Conservation (phyloP, 2,113 vertebrate species). For the Atrichornis clamosus region DNA sequence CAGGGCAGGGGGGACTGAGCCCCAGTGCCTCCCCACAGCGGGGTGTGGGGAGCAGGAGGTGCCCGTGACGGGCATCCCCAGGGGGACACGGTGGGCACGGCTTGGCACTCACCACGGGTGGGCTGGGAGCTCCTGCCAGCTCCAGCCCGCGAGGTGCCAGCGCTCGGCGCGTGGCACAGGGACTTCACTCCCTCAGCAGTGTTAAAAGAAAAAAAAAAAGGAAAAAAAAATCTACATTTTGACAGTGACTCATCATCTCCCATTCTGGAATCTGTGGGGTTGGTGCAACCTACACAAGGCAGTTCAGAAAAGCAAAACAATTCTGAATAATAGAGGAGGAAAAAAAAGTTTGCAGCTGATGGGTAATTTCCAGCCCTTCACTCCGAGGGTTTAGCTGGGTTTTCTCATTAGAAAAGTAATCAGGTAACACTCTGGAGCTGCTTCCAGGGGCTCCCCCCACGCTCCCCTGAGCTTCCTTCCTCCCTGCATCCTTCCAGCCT, state of each 20-base stretch:
- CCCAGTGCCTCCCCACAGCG: accelerated
- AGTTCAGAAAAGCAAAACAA: constrained; percentile 62
- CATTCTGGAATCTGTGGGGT: constrained; percentile 69
- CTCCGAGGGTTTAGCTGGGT: not conserved
- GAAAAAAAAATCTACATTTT: constrained; percentile 12
- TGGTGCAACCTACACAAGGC: constrained; percentile 68
- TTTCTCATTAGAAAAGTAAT: constrained; percentile 10
- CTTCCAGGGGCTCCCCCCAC: not conserved
- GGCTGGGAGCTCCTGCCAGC: not conserved
- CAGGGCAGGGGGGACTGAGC: no score
- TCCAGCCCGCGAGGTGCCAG: not conserved
- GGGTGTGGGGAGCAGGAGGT: not conserved
- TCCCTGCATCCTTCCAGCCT: not conserved
- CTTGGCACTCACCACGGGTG: not conserved
- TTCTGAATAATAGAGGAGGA: constrained; percentile 52
- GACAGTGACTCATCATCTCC: constrained; percentile 65
- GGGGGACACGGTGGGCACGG: not conserved
- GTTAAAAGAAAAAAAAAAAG: not conserved
- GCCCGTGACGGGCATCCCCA: not conserved
- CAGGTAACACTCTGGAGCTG: not conserved
- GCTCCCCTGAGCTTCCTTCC: not conserved
- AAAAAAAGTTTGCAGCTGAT: constrained; percentile 14
- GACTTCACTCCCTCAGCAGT: not conserved
- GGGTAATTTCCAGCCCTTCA: constrained; percentile 18
- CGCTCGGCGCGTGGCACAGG: not conserved